These are phyloP conservation scores for Psophia crepitans DNA, from an alignment of 2,113 vertebrate genomes.

Conservation along the genomic window DNA sequence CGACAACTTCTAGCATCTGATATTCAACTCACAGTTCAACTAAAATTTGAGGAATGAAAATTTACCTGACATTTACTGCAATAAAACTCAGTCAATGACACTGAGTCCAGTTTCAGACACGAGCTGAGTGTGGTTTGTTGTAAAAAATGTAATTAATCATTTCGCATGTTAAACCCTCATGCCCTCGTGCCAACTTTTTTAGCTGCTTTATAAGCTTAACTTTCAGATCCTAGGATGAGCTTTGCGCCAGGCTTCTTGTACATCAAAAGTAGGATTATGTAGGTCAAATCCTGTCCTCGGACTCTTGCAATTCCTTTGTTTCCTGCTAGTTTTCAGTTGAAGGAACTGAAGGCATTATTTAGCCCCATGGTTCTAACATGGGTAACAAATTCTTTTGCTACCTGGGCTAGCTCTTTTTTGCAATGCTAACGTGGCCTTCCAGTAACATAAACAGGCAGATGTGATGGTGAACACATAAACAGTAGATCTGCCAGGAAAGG, in stretches of 20 bases:
- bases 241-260: neutral
- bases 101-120: neutral
- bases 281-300: neutral
- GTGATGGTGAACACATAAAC: neutral
- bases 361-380: neutral
- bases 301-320: neutral
- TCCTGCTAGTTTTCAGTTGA: neutral
- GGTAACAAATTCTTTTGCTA: neutral
- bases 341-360: neutral
- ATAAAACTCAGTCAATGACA: neutral
- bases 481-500: neutral
- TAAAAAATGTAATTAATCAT: neutral
- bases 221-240: neutral
- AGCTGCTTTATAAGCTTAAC: neutral
- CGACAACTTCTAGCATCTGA: neutral
- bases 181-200: neutral
- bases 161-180: neutral
- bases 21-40: neutral
- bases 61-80: neutral
- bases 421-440: neutral
- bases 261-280: neutral
- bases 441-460: neutral
- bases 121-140: neutral
- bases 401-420: neutral
- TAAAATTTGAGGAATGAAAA: neutral